Evolutionary conservation across 1,140 invertebrate species (phyloP), one percentile per base, ranked within the genome.

Genomic region (Drosophila virilis): DNA sequence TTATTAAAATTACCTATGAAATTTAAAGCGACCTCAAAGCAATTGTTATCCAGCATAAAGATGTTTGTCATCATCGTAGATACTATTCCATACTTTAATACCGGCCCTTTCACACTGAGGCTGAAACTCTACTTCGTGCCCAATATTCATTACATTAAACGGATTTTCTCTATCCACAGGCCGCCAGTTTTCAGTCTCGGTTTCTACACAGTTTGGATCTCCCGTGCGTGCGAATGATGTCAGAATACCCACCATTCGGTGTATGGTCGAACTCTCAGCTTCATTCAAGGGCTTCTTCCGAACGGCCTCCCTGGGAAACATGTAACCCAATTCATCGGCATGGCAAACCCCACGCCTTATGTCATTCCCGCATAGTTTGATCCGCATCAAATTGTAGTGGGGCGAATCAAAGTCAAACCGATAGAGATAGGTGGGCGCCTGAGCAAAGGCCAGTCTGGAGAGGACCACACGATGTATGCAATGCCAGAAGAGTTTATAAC

Each of bases 251-350:
- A 92, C 70, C 89, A 92, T 81, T 3, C 85, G 65, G 17, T 79
- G 55, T 10, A 93, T 93, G 0, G 91, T 84, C 51, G 46, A 62
- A 42, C 88, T 89, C 37, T 86, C 91, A 2, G 68, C 61, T 0
- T 81, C 71, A n/a, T 78, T 81, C 2, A 64, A 17, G 8, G 92
- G 78, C 71, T 88, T 68, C 58, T 92, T 92, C 8, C 72, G 59
- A 3, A 91, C 92, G 38, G 92, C 70, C 51, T 76, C 69, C 42
- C 92, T 93, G 57, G 93, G 92, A 77, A 95, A 96, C 6, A 95
- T 74, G 80, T 95, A 95, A 57, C 94, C 94, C 8, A 95, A 43
- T 64, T 96, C 95, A 69, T 95, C 95, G 0, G 93, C 94, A 84
- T 96, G 95, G 62, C 92, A 93, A 3, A 94, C 93, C 1, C 88